Evolutionary conservation across 2,888 invertebrate genomes (phyloP), one percentile per base, ranked within the genome.

Genomic region (Melipona bicolor): DNA sequence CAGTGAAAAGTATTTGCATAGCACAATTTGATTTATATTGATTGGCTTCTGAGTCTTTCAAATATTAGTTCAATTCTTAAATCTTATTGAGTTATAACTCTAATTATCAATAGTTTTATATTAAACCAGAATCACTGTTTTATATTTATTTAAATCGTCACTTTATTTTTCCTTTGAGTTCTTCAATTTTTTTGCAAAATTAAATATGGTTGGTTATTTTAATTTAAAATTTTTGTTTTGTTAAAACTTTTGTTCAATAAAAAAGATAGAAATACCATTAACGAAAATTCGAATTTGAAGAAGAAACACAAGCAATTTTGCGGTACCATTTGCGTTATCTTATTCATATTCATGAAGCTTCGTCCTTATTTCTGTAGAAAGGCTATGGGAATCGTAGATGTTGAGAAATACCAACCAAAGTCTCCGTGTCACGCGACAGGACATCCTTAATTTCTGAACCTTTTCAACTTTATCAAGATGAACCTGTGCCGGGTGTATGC

Each of bases 341-440:
- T 86, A 86, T 86, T 86, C 86, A 85, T 86, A 86, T 86, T 86
- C 86, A 86, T 86, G 85, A 86, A 85, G 80, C 64, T 59, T 73
- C 64, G 64, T 73, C 86, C 85, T 86, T 85, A 86, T 86, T 86
- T 80, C 76, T 81, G 77, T 32, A 19, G 70, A 52, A 67, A 73
- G 68, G 65, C 24, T 36, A n/a, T 64, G 27, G 32, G 52, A 50
- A 43, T 61, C 70, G 81, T 84, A 81, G 84, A 86, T 85, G 88
- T 88, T 65, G 75, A 79, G 73, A 75, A 86, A 81, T 84, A 87
- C 79, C 83, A 64, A 79, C 75, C 15, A 74, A 64, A 70, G 61
- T 79, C 78, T 67, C 79, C 79, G 81, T 89, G 83, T 84, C 73
- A 76, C 89, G 65, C 88, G 72, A 78, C 81, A 83, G 89, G 89